phyloP scores from a whole-genome alignment of 2,888 invertebrate genomes.

The Drosophila mimetica region DNA sequence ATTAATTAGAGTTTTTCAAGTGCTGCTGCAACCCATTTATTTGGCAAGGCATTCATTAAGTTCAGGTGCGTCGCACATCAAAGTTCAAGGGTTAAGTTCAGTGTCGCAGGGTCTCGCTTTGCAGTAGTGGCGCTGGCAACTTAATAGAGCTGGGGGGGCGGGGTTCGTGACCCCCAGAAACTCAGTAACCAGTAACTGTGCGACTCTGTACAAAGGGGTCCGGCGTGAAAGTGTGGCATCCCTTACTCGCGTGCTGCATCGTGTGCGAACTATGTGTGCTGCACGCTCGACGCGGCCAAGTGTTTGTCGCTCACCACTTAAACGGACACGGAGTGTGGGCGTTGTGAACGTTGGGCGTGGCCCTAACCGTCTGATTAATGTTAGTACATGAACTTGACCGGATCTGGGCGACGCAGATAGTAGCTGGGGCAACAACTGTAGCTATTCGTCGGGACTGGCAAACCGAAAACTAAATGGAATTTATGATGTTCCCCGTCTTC shows the following conservation, averaged over 20 bases:
- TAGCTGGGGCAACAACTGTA: constrained; percentile 39
- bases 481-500: constrained; percentile 51
- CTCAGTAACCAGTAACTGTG: no score
- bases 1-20: background rate
- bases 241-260: constrained; percentile 9
- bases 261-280: constrained; percentile 1
- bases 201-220: background rate
- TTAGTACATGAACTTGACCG: constrained; percentile 44
- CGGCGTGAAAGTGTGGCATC: constrained; percentile 9
- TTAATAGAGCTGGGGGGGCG: background rate
- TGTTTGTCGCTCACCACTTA: constrained; percentile 48
- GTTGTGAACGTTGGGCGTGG: constrained; percentile 22
- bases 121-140: background rate
- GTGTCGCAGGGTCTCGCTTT: constrained; percentile 1
- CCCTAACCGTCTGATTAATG: constrained; percentile 56
- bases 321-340: constrained; percentile 32
- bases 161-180: background rate
- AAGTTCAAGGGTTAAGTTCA: constrained; percentile 21
- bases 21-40: background rate
- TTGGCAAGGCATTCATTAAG: background rate
- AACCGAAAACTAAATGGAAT: constrained; percentile 58
- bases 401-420: constrained; percentile 21
- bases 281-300: constrained; percentile 22
- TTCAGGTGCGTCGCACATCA: constrained; percentile 6
- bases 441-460: constrained; percentile 27